A percentile compares a stretch with the other conserved stretches of the same genome.
Evolutionary conservation across 64 coral and sea anemone species (phyloP).

Genomic region (Acropora tenuis): DNA sequence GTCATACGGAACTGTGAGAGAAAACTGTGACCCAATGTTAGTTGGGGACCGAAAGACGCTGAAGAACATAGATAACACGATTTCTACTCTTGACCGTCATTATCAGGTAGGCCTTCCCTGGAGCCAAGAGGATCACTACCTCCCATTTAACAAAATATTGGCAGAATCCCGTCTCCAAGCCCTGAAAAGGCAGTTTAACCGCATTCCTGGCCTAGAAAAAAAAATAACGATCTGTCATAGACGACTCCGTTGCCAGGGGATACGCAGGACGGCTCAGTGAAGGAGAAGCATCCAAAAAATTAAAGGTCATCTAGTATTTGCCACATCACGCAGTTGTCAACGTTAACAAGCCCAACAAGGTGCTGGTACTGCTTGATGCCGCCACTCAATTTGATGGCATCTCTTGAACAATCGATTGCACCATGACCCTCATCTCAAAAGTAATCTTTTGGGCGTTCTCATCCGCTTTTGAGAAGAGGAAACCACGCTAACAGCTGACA

Average conservation of each 20-base stretch:
- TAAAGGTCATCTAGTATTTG: not conserved
- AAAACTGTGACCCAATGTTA: not conserved
- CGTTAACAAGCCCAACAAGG: conserved; percentile 42
- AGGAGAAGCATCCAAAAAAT: not conserved
- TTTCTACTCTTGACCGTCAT: not conserved
- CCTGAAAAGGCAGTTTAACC: conserved; percentile 5
- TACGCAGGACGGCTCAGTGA: not conserved
- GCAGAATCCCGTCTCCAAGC: not conserved
- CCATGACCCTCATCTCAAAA: conserved; percentile 10
- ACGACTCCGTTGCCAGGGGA: conserved; percentile 1
- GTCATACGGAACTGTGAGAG: not conserved
- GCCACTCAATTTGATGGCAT: not conserved
- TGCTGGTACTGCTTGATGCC: conserved; percentile 63
- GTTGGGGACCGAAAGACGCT: conserved; percentile 24
- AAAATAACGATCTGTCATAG: conserved; percentile 12
- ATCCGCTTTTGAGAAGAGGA: conserved; percentile 10
- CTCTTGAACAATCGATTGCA: conserved; percentile 12
- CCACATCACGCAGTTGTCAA: conserved; percentile 23
- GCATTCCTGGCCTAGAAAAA: not conserved
- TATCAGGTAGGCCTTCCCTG: too few relatives aligned
- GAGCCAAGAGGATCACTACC: too few relatives aligned
- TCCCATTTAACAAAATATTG: too few relatives aligned
- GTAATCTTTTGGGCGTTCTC: not conserved
- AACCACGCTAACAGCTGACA: conserved; percentile 2
- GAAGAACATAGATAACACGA: conserved; percentile 11